Evolutionary conservation across 2,113 vertebrate genomes (phyloP).

Genomic region (Chrysochloris asiatica): DNA sequence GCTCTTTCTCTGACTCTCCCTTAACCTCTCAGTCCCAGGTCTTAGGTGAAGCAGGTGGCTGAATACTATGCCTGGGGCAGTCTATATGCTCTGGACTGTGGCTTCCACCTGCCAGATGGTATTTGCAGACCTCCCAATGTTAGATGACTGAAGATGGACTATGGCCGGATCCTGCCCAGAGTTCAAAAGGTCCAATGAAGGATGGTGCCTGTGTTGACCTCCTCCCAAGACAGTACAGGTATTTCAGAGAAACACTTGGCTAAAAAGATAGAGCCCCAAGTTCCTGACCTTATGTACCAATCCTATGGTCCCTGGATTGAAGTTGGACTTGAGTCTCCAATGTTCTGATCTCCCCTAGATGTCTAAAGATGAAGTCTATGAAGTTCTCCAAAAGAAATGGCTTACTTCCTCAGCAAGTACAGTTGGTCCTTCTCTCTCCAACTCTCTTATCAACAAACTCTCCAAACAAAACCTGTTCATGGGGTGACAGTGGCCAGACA

Average conservation of each 20-base stretch:
- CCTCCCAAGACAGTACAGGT: not conserved
- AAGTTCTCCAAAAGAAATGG: not conserved
- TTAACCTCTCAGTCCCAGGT: too few species aligned
- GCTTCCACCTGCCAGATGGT: too few species aligned
- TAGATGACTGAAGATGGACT: too few species aligned
- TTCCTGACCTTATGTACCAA: not conserved
- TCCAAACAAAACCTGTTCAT: not conserved
- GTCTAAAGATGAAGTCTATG: not conserved
- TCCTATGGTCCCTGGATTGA: not conserved
- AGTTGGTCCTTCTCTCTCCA: not conserved
- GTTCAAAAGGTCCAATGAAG: not conserved
- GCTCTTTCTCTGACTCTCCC: too few species aligned
- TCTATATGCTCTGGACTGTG: too few species aligned
- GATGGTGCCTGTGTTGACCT: not conserved
- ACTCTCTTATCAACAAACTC: not conserved
- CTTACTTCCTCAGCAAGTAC: fast-evolving
- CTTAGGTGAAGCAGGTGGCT: too few species aligned
- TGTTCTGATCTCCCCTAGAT: not conserved
- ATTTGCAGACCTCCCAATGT: too few species aligned
- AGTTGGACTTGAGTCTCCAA: not conserved
- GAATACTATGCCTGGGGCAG: too few species aligned
- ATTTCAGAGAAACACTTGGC: too few species aligned
- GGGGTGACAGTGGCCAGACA: too few species aligned
- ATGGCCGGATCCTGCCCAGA: too few species aligned
- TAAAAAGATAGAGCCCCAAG: not conserved